Conservation (phyloP, 2,113 vertebrate species). For the Hippocampus zosterae region DNA sequence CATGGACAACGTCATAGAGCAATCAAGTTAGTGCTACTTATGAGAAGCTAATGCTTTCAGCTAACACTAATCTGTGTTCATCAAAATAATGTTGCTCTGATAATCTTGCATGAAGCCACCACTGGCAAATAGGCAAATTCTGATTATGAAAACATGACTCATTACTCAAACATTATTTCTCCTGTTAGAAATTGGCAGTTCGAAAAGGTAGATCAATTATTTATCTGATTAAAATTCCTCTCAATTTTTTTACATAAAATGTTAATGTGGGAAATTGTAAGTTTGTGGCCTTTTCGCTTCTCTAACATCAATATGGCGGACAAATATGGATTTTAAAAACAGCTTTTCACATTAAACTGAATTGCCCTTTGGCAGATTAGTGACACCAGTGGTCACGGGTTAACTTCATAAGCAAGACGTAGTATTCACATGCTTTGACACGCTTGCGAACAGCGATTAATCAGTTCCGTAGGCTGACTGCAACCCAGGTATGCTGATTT, state of each 20-base stretch:
- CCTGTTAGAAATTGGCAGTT: neutral
- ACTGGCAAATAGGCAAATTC: neutral
- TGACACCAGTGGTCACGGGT: neutral
- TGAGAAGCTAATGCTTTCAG: neutral
- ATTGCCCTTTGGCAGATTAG: neutral
- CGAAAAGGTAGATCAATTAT: neutral
- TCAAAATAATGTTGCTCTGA: neutral
- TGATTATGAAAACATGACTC: neutral
- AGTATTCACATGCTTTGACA: slow-evolving; percentile 27
- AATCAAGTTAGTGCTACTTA: neutral
- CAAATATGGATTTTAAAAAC: neutral
- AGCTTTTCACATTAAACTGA: neutral
- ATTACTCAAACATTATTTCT: neutral
- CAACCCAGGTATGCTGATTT: slow-evolving; percentile 25
- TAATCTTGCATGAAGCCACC: neutral
- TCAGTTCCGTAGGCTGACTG: neutral
- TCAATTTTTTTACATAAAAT: neutral
- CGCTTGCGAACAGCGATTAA: slow-evolving; percentile 17
- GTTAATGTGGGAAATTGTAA: neutral
- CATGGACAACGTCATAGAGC: no score
- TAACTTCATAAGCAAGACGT: slow-evolving; percentile 1
- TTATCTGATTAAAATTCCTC: neutral
- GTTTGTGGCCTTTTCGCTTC: no score
- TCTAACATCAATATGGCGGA: neutral
- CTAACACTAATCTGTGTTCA: neutral